Percentiles rank a stretch among this genome's conserved stretches.
These are phyloP conservation scores for Calliphora vomitoria DNA, from an alignment of 2,888 invertebrate species.

Conservation along the genomic window DNA sequence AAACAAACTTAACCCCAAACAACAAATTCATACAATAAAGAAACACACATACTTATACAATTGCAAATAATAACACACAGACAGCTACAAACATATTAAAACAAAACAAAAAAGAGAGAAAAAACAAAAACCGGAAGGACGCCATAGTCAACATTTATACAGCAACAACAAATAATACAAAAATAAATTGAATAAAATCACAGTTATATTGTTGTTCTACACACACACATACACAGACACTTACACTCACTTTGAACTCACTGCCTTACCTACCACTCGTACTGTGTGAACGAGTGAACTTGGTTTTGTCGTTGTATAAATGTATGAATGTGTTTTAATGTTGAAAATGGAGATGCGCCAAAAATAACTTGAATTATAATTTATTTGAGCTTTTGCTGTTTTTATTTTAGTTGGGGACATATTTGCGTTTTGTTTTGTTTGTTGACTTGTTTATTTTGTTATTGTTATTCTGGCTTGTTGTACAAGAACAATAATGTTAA, in stretches of 20 bases:
- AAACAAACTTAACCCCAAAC: slow-evolving; percentile 41
- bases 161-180: slow-evolving; percentile 27
- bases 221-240: slow-evolving; percentile 13
- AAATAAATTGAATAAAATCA: slow-evolving; percentile 72
- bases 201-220: slow-evolving; percentile 58
- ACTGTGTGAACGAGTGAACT: slow-evolving; percentile 19
- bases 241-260: slow-evolving; percentile 11
- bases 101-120: slow-evolving; percentile 10
- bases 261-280: background rate
- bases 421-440: slow-evolving; percentile 17
- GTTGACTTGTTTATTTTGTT: slow-evolving; percentile 7
- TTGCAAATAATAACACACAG: background rate
- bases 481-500: slow-evolving; percentile 68
- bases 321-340: slow-evolving; percentile 5
- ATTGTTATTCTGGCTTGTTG: slow-evolving; percentile 34
- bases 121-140: slow-evolving; percentile 65
- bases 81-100: background rate
- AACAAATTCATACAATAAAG: slow-evolving; percentile 18
- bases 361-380: slow-evolving; percentile 71
- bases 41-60: slow-evolving; percentile 1
- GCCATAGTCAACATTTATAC: slow-evolving; percentile 64
- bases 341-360: slow-evolving; percentile 68
- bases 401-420: slow-evolving; percentile 43
- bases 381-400: slow-evolving; percentile 65
- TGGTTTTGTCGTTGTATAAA: background rate